These are phyloP conservation scores for Archaeoteleia sp. DNA, from an alignment of 2,888 invertebrate genomes.

Conservation along the genomic window DNA sequence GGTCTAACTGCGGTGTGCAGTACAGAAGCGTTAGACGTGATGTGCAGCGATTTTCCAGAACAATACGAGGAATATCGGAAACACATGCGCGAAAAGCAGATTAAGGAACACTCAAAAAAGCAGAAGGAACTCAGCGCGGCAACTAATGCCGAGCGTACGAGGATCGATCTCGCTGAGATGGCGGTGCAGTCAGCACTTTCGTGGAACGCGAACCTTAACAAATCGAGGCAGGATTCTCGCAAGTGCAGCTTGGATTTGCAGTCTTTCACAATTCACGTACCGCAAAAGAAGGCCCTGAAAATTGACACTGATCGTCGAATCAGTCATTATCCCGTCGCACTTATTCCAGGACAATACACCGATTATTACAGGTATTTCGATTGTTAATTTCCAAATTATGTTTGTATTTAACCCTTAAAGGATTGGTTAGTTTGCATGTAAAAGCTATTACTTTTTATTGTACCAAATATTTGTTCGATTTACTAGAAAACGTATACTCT, in stretches of 20 bases:
- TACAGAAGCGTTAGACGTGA: conserved; percentile 95
- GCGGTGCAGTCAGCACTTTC: conserved; percentile 90
- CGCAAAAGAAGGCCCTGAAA: conserved; percentile 77
- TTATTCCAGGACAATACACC: conserved; percentile 97
- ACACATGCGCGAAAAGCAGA: conserved; percentile 82
- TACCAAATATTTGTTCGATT: no score
- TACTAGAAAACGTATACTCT: no score
- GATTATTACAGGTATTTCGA: conserved; percentile 86
- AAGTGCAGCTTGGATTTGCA: conserved; percentile 94
- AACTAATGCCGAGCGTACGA: conserved; percentile 76
- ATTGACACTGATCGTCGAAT: conserved; percentile 77
- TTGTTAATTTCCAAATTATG: no score
- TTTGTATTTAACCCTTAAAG: conserved; percentile 4
- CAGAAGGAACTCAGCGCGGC: conserved; percentile 80
- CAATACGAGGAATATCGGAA: conserved; percentile 94
- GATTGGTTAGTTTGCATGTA: not conserved
- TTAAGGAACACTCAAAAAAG: conserved; percentile 81
- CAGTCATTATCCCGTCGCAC: conserved; percentile 90
- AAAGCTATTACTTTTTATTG: no score
- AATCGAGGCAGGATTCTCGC: conserved; percentile 84
- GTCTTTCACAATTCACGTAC: conserved; percentile 89
- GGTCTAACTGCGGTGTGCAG: conserved; percentile 93
- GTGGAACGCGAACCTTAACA: conserved; percentile 93
- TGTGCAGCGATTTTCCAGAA: conserved; percentile 95
- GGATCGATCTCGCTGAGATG: conserved; percentile 84